Conservation (phyloP, 2,113 vertebrate species). For the Ophthalmotilapia sp. region DNA sequence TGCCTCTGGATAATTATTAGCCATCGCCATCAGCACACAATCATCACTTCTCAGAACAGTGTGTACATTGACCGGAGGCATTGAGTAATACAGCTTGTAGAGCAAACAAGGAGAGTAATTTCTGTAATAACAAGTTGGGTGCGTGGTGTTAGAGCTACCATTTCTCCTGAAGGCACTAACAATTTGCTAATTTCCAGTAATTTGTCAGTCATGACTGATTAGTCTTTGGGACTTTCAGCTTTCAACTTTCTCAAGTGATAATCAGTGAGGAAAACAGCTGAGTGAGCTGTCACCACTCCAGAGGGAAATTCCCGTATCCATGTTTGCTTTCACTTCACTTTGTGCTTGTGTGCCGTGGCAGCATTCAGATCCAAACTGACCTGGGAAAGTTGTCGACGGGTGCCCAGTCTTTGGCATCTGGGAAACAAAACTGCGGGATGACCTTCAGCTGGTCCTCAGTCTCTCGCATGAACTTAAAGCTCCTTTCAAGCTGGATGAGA, state of each 20-base stretch:
- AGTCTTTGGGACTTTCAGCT: not conserved
- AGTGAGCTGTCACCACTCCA: slow-evolving; percentile 14
- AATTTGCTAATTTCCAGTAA: not conserved
- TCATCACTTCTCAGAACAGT: slow-evolving; percentile 31
- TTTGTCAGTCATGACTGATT: not conserved
- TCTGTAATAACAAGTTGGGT: slow-evolving; percentile 17
- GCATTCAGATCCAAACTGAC: slow-evolving; percentile 49
- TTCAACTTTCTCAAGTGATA: not conserved
- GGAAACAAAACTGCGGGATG: slow-evolving; percentile 96
- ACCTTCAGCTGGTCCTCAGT: slow-evolving; percentile 95
- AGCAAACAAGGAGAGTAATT: not conserved
- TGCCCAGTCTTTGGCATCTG: slow-evolving; percentile 92
- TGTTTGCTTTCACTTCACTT: not conserved
- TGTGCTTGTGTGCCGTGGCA: not conserved
- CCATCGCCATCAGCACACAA: not conserved
- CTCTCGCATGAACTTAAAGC: slow-evolving; percentile 92
- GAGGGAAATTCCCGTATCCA: not conserved
- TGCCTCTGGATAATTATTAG: slow-evolving; percentile 51
- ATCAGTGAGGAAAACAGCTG: slow-evolving; percentile 6
- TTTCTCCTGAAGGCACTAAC: not conserved
- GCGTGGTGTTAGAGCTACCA: not conserved
- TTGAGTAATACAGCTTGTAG: not conserved
- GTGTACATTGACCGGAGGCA: not conserved
- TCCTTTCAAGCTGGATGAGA: slow-evolving; percentile 81
- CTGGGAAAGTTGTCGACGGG: slow-evolving; percentile 91